These are phyloP conservation scores for Uloborus plumipes DNA, from an alignment of 2,888 invertebrate species.

Conservation along the genomic window DNA sequence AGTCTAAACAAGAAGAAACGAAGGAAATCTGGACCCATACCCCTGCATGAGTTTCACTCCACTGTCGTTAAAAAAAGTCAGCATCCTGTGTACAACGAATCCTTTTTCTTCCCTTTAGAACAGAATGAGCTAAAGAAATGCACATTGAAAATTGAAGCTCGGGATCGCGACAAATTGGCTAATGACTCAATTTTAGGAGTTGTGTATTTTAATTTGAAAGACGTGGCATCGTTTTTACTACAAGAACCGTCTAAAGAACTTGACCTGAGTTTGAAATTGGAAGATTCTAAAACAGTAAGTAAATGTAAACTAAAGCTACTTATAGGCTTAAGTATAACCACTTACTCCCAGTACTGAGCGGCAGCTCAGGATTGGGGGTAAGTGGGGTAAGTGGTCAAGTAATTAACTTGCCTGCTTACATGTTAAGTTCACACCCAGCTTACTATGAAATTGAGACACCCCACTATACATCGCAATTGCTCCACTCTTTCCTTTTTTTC, in stretches of 20 bases:
- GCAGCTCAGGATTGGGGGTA: no score
- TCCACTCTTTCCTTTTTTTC: no score
- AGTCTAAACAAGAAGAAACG: conserved; percentile 23
- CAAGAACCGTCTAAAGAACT: conserved; percentile 46
- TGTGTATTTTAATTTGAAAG: conserved; percentile 33
- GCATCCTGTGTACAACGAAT: conserved; percentile 51
- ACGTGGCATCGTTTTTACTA: conserved; percentile 21
- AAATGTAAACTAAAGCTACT: background rate
- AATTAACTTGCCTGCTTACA: no score
- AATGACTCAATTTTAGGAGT: conserved; percentile 50
- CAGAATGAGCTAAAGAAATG: conserved; percentile 34
- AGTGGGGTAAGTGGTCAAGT: no score
- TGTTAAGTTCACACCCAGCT: no score
- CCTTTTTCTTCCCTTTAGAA: conserved; percentile 44
- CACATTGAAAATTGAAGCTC: conserved; percentile 41
- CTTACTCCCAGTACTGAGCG: no score
- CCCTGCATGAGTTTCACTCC: conserved; percentile 29
- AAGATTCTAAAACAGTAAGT: conserved; percentile 47
- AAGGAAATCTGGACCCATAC: conserved; percentile 1
- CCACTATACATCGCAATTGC: no score
- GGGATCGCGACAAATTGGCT: conserved; percentile 51
- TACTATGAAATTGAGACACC: no score
- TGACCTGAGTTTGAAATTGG: conserved; percentile 42
- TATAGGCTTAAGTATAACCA: no score
- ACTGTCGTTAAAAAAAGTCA: conserved; percentile 36